These are phyloP conservation scores for Entomobrya multifasciata DNA, from an alignment of 2,888 invertebrate species.

Conservation along the genomic window DNA sequence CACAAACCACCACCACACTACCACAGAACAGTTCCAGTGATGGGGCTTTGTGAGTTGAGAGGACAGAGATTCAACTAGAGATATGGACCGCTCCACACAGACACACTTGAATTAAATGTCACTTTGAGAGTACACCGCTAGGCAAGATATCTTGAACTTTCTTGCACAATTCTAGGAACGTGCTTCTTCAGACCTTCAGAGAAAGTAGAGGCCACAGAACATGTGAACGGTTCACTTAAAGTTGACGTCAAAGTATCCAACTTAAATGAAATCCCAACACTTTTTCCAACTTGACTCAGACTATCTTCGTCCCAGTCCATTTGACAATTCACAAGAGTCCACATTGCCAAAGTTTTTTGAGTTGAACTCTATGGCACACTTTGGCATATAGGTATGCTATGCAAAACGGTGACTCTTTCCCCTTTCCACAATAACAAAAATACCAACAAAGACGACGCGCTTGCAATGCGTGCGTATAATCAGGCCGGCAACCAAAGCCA, in stretches of 20 bases:
- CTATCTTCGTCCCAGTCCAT: constrained; percentile 40
- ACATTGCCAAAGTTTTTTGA: no score
- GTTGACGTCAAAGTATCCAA: constrained; percentile 43
- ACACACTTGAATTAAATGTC: constrained; percentile 30
- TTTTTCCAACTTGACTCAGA: background rate
- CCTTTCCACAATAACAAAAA: background rate
- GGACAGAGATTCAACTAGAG: constrained; percentile 23
- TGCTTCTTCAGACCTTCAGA: constrained; percentile 28
- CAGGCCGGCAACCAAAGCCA: constrained; percentile 56
- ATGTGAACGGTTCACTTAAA: constrained; percentile 46
- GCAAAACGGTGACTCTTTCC: background rate
- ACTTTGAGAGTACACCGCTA: background rate
- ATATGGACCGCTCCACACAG: constrained; percentile 16
- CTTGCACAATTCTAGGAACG: constrained; percentile 2
- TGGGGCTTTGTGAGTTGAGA: constrained; percentile 49
- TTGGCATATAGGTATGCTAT: no score
- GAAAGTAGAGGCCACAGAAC: background rate
- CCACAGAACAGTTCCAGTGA: background rate
- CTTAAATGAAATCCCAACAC: constrained; percentile 19
- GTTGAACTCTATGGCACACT: no score
- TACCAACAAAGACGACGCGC: constrained; percentile 7
- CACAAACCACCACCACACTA: constrained; percentile 3
- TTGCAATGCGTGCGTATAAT: constrained; percentile 28
- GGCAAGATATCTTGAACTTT: constrained; percentile 31
- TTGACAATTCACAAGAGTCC: constrained; percentile 48